Percentiles rank a stretch among this genome's conserved stretches.
phyloP scores from a whole-genome alignment of 2,888 invertebrate genomes.

The Salticus scenicus region DNA sequence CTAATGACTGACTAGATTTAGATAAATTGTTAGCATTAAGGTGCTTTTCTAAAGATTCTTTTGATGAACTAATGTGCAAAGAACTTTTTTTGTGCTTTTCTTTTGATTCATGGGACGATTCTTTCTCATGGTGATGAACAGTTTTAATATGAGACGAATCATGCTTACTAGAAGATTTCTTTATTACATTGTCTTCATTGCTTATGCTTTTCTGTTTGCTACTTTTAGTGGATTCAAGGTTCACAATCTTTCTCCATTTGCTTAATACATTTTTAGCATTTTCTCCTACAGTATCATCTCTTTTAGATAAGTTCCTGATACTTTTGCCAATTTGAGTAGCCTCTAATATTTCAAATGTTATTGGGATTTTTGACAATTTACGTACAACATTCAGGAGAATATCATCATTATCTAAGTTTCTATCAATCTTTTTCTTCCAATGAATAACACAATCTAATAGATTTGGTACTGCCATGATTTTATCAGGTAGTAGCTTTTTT shows the following conservation, averaged over 20 bases:
- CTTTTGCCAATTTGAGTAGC: conserved; percentile 63
- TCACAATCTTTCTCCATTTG: conserved; percentile 41
- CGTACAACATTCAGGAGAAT: conserved; percentile 34
- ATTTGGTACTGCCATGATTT: no score
- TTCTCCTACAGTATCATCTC: conserved; percentile 50
- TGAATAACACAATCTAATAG: no score
- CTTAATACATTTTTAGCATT: conserved; percentile 37
- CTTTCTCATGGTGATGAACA: background rate
- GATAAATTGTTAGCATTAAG: no score
- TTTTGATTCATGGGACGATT: background rate
- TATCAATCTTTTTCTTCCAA: no score
- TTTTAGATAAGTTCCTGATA: conserved; percentile 37
- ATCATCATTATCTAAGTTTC: no score
- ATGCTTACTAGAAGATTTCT: background rate
- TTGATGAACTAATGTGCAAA: no score
- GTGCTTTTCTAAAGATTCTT: no score
- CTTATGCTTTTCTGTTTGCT: background rate
- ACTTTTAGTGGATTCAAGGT: background rate
- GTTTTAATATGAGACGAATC: background rate
- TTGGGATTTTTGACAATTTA: conserved; percentile 45
- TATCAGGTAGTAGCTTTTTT: no score
- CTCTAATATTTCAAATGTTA: conserved; percentile 51
- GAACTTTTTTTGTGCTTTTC: background rate
- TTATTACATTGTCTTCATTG: background rate
- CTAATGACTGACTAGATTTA: no score